Conservation (phyloP, 2,797 vertebrate genomes). For the Chromis chromis region DNA sequence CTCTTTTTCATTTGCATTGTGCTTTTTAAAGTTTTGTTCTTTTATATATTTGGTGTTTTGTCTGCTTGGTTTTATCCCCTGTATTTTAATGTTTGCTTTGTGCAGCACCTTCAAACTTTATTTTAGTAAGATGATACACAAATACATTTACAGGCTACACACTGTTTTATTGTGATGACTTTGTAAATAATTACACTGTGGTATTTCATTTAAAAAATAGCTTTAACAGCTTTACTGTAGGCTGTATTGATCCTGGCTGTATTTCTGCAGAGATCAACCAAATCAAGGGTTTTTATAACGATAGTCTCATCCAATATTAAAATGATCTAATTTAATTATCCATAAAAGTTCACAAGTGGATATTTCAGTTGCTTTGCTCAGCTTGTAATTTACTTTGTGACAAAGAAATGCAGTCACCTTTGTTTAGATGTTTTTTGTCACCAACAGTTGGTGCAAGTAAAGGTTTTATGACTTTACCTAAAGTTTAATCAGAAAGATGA, state of each 20-base stretch:
- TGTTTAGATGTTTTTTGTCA: background rate
- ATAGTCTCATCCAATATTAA: no score
- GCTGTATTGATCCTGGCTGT: background rate
- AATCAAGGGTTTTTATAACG: background rate
- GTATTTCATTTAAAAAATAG: background rate
- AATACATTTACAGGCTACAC: background rate
- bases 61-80: no score
- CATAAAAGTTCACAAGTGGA: background rate
- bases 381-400: background rate
- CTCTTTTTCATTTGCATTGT: no score
- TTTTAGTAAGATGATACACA: no score
- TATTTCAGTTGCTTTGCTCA: background rate
- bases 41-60: no score
- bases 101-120: no score
- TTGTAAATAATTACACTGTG: background rate
- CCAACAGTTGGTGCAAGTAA: background rate
- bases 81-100: no score
- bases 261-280: background rate
- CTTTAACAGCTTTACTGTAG: background rate
- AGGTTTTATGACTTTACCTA: background rate
- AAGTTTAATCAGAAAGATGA: no score
- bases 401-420: no score
- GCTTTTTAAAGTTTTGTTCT: no score
- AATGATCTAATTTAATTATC: background rate
- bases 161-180: background rate